Percentiles rank a stretch among this genome's conserved stretches.
phyloP scores from a whole-genome alignment of 2,797 vertebrate species.

The Cetoscarus ocellatus region DNA sequence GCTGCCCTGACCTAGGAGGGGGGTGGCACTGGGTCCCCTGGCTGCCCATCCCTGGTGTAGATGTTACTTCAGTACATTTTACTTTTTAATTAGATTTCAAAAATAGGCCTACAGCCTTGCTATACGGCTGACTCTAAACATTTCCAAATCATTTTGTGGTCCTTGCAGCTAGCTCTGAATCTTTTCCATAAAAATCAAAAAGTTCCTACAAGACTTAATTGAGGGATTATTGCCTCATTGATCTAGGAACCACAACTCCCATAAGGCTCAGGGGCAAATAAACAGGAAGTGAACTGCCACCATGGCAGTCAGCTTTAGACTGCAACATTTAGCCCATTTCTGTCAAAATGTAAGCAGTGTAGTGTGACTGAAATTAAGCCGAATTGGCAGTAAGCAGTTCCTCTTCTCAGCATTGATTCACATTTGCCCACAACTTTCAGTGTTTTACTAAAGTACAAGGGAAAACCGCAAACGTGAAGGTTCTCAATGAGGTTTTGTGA shows the following conservation, averaged over 20 bases:
- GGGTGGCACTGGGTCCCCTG: no score
- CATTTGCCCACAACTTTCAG: neutral
- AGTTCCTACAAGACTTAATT: neutral
- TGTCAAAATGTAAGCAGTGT: neutral
- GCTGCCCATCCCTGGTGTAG: no score
- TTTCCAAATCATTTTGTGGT: no score
- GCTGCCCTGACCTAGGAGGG: no score
- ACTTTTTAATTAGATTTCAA: no score
- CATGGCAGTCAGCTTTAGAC: neutral
- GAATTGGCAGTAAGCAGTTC: neutral
- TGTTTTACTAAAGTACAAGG: neutral
- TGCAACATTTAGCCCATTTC: neutral
- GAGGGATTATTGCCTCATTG: neutral
- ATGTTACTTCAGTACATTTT: no score
- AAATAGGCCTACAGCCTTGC: no score
- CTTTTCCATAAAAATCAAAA: no score
- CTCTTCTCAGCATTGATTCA: neutral
- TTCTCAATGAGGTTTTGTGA: neutral
- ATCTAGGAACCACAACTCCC: conserved; percentile 1
- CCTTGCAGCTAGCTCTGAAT: no score
- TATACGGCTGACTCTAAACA: no score
- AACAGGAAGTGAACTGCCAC: conserved; percentile 3
- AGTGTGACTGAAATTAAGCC: neutral
- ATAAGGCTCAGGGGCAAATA: conserved; percentile 5
- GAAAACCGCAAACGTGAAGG: neutral